Base-by-base conservation (phyloP, 2,113 vertebrate species). In the Melanocharis versteri region DNA sequence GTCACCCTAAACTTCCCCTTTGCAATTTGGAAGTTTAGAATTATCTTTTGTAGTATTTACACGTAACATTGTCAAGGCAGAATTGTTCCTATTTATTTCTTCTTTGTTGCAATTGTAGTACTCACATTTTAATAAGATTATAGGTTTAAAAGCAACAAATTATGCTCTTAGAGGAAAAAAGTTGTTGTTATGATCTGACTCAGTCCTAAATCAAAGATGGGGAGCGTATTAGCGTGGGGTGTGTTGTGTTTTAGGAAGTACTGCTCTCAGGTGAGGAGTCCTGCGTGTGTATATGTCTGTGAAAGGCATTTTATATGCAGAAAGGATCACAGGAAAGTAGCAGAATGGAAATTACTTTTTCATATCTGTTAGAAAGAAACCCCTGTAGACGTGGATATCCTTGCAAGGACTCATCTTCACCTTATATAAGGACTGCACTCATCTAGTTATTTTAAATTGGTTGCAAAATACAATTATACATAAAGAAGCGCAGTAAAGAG, bases 361-460 rank as follows among this genome's bases (percentile, higher is more conserved):
- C 83, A 62, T 88, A 94, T 96, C 90, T 96, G 82, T 94, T 90
- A 75, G 92, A 92, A 93, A 90, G 87, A 96, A 94, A 61, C 87
- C 80, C 83, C 87, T 94, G 81, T 92, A 95, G 95, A 96, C 80
- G 1, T 18, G 82, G 58, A 57, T 93, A 88, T 95, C 82, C 76
- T 92, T 86, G 28, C 65, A 94, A 94, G 81, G 81, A 81, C 83
- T 95, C 76, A 54, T 89, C 72, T 90, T 97, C 84, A 96, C 89
- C 72, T 89, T 95, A 56, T 80, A 5, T 93, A 87, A 95, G 82
- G 80, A 95, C 97, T 85, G 75, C 26, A 48, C 85, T 97, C 91
- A 89, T 94, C 90, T 94, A 83, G 87, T 56, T 95, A 95, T 97
- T 97, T 97, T 96, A 97, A 97, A 94, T 97, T 92, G 90, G 58